A percentile compares a stretch with the other conserved stretches of the same genome.
Evolutionary conservation across 30 jellyfish, hydroid and myxozoan species (phyloP).

Genomic region (Turritopsis dohrnii): DNA sequence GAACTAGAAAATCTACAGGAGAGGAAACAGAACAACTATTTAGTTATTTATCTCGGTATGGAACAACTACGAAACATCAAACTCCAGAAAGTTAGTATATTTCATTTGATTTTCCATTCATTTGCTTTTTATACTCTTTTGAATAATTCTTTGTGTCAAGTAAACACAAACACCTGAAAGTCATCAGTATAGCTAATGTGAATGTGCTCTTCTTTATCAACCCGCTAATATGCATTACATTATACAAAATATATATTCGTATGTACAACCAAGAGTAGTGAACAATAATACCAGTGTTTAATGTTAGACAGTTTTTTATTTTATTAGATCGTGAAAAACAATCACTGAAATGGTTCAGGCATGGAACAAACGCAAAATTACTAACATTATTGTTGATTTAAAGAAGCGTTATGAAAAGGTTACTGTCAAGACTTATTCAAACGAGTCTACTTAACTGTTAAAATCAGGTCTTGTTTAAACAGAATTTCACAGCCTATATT

Average conservation of each 20-base stretch:
- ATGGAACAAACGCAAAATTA: slow-evolving; percentile 30
- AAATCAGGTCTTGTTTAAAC: too few relatives aligned
- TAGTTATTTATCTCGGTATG: slow-evolving; percentile 27
- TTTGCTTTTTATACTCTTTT: too few relatives aligned
- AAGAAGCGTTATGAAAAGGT: background rate
- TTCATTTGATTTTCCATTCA: too few relatives aligned
- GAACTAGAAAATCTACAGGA: slow-evolving; percentile 2
- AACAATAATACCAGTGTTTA: background rate
- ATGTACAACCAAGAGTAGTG: too few relatives aligned
- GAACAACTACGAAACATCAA: slow-evolving; percentile 38
- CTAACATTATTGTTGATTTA: slow-evolving; percentile 9
- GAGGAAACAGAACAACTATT: slow-evolving; percentile 1
- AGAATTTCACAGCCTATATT: too few relatives aligned
- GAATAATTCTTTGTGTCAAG: too few relatives aligned
- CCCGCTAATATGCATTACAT: too few relatives aligned
- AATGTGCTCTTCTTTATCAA: too few relatives aligned
- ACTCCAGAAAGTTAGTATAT: too few relatives aligned
- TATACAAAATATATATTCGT: too few relatives aligned
- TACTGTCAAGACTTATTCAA: background rate
- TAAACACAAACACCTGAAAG: slow-evolving; percentile 6
- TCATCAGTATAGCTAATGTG: too few relatives aligned
- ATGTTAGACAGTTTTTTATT: background rate
- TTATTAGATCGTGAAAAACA: slow-evolving; percentile 30
- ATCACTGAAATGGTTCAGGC: slow-evolving; percentile 36
- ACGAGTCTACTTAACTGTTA: background rate